Evolutionary conservation across 2,113 vertebrate genomes (phyloP).

Genomic region (Nothocercus julius): DNA sequence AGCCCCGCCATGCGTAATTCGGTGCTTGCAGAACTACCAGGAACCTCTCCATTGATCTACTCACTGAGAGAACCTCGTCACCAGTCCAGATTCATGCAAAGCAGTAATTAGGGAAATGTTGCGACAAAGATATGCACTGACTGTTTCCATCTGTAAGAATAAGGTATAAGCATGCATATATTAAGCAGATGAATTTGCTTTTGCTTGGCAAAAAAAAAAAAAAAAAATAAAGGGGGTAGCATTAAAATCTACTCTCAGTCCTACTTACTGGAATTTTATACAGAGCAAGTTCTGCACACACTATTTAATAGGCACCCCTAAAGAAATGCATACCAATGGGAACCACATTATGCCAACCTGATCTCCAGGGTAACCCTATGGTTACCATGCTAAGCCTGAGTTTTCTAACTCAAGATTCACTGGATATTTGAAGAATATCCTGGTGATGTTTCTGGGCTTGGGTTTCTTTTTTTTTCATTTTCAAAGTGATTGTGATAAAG

Average conservation of each 20-base stretch:
- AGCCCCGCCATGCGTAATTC: not conserved
- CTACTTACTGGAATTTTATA: not conserved
- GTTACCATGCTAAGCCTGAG: not conserved
- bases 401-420: not conserved
- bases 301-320: not conserved
- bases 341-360: rapidly evolving
- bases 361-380: not conserved
- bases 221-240: not conserved
- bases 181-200: not conserved
- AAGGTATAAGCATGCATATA: not conserved
- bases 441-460: not conserved
- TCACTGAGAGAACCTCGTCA: not conserved
- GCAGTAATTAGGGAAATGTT: not conserved
- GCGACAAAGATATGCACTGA: not conserved
- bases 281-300: not conserved
- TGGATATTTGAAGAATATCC: not conserved
- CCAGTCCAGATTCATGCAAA: not conserved
- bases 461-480: not conserved
- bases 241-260: not conserved
- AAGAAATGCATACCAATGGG: rapidly evolving
- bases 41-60: not conserved
- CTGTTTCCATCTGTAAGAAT: not conserved
- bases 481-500: not conserved
- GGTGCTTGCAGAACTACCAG: not conserved
- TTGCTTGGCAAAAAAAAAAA: not conserved